These are phyloP conservation scores for Habrosyne pyritoides DNA, from an alignment of 2,888 invertebrate species.

Conservation along the genomic window DNA sequence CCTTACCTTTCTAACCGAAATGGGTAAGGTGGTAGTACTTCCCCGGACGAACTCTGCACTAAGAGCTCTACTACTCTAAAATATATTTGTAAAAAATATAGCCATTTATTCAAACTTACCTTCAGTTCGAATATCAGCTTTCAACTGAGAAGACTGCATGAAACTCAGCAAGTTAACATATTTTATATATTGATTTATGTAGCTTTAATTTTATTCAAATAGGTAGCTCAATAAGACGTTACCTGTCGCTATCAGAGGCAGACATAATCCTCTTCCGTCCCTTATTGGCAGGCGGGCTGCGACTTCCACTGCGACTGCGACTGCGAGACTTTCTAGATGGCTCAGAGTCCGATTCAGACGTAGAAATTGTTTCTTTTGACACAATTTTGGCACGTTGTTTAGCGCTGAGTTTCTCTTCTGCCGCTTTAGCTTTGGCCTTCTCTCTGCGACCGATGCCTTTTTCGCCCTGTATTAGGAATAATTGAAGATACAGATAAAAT, in stretches of 20 bases:
- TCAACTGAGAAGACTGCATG: no score
- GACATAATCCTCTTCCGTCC: slow-evolving; percentile 85
- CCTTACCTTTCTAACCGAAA: no score
- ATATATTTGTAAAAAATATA: no score
- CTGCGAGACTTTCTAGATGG: slow-evolving; percentile 60
- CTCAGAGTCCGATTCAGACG: slow-evolving; percentile 91
- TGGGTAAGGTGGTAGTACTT: no score
- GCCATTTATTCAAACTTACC: no score
- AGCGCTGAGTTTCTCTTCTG: slow-evolving; percentile 88
- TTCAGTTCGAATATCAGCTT: no score
- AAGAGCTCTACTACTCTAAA: no score
- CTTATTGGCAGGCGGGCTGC: slow-evolving; percentile 72
- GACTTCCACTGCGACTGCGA: slow-evolving; percentile 63
- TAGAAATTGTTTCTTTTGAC: slow-evolving; percentile 97
- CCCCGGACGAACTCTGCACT: no score
- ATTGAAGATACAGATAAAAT: no score
- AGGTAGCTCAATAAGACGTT: slow-evolving; percentile 12
- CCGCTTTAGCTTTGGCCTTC: slow-evolving; percentile 59
- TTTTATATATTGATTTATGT: no score
- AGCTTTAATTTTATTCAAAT: no score
- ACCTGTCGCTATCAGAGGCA: slow-evolving; percentile 84
- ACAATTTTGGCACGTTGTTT: slow-evolving; percentile 95
- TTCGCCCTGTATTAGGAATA: slow-evolving; percentile 62
- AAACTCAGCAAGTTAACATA: no score
- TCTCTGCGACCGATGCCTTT: slow-evolving; percentile 74